phyloP scores from a whole-genome alignment of 2,113 vertebrate species.

The Ammodytes dubius region DNA sequence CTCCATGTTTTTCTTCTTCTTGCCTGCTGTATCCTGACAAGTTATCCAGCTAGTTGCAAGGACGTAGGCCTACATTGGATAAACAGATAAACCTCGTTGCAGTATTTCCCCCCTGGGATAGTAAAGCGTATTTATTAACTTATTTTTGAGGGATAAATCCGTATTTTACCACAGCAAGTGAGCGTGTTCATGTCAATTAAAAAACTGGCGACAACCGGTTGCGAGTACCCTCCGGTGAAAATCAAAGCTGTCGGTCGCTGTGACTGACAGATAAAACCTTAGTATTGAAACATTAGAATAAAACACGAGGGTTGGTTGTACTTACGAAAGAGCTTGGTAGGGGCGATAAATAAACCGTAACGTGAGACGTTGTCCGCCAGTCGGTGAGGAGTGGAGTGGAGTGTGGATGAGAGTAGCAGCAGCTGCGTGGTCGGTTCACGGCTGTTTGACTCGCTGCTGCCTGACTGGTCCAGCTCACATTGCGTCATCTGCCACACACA shows the following conservation, averaged over 20 bases:
- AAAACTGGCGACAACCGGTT: background rate
- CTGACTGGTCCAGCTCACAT: background rate
- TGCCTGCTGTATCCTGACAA: too few species aligned
- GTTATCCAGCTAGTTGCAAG: too few species aligned
- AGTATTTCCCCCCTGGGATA: too few species aligned
- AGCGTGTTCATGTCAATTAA: background rate
- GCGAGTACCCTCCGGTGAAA: background rate
- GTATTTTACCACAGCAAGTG: background rate
- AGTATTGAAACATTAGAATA: background rate
- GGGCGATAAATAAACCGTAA: too few species aligned
- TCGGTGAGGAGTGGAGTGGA: background rate
- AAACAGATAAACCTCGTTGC: too few species aligned
- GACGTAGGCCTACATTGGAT: rapidly evolving
- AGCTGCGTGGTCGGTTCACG: background rate
- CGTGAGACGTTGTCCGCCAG: background rate
- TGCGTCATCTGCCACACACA: background rate
- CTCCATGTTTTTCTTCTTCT: too few species aligned
- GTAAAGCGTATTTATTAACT: background rate
- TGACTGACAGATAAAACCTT: background rate
- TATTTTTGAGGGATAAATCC: background rate
- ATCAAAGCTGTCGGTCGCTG: background rate
- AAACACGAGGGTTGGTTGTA: background rate
- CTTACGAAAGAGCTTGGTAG: background rate
- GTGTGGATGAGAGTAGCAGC: background rate
- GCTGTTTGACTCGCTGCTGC: rapidly evolving